Evolutionary conservation across 2,888 invertebrate species (phyloP).

Genomic region (Harpalus rufipes): DNA sequence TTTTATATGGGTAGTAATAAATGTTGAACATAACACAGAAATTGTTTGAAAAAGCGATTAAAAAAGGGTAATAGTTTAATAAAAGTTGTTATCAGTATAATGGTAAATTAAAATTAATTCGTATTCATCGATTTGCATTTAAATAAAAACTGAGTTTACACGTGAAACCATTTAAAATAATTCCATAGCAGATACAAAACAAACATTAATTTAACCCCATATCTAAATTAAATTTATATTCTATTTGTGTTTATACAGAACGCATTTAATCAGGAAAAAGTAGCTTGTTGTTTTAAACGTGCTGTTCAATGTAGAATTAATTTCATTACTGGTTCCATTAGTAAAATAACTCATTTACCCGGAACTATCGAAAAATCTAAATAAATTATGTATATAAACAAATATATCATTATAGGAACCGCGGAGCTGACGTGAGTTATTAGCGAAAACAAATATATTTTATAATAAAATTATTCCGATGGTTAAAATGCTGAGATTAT

Average conservation of each 20-base stretch:
- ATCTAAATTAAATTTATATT: slow-evolving; percentile 50
- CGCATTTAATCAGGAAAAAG: slow-evolving; percentile 42
- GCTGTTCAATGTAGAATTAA: slow-evolving; percentile 28
- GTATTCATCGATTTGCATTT: slow-evolving; percentile 22
- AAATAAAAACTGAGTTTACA: slow-evolving; percentile 40
- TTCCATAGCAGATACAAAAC: slow-evolving; percentile 21
- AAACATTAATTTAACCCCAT: slow-evolving; percentile 51
- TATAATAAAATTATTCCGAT: too few species aligned
- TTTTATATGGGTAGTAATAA: not conserved
- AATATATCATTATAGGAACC: not conserved
- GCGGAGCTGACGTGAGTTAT: not conserved
- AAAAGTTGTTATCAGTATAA: not conserved
- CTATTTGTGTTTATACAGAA: slow-evolving; percentile 26
- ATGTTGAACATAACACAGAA: not conserved
- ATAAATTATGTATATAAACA: not conserved
- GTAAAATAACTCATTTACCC: slow-evolving; percentile 5
- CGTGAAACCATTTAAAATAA: slow-evolving; percentile 42
- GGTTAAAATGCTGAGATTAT: too few species aligned
- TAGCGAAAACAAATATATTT: too few species aligned
- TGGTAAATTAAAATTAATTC: slow-evolving; percentile 10
- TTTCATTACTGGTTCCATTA: slow-evolving; percentile 36
- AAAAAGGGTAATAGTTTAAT: not conserved
- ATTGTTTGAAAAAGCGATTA: not conserved
- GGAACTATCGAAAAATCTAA: not conserved
- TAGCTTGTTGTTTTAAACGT: slow-evolving; percentile 40